Conservation (phyloP, 30 jellyfish, hydroid and myxozoan genomes). For the Pseudorhiza aurosa region DNA sequence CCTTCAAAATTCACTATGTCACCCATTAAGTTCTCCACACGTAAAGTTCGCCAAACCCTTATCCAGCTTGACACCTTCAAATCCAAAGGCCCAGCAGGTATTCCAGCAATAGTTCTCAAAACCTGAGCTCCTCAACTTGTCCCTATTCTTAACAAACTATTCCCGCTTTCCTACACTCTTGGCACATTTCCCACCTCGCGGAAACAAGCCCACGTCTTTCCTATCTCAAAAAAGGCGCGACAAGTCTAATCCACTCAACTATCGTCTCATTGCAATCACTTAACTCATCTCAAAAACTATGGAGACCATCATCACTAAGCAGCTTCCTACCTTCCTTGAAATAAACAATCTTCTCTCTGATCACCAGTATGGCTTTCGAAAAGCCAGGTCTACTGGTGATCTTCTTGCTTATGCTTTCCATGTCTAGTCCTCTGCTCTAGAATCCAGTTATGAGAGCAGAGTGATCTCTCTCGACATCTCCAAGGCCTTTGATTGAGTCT, state of each 20-base stretch:
- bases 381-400: background rate
- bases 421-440: background rate
- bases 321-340: background rate
- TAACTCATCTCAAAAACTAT: no score
- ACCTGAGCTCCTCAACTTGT: no score
- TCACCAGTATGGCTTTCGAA: background rate
- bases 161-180: no score
- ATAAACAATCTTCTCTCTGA: background rate
- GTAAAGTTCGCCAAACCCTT: background rate
- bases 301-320: no score
- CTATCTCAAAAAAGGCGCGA: no score
- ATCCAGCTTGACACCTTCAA: background rate
- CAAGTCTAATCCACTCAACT: no score
- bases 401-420: background rate
- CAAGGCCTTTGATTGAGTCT: background rate
- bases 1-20: background rate
- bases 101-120: no score
- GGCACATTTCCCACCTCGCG: no score
- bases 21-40: background rate
- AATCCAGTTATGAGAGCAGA: background rate
- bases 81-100: background rate
- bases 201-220: no score
- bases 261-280: no score
- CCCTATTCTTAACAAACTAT: no score
- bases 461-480: constrained; percentile 1